Conservation (phyloP, 2,113 vertebrate species). For the Talpa occidentalis region DNA sequence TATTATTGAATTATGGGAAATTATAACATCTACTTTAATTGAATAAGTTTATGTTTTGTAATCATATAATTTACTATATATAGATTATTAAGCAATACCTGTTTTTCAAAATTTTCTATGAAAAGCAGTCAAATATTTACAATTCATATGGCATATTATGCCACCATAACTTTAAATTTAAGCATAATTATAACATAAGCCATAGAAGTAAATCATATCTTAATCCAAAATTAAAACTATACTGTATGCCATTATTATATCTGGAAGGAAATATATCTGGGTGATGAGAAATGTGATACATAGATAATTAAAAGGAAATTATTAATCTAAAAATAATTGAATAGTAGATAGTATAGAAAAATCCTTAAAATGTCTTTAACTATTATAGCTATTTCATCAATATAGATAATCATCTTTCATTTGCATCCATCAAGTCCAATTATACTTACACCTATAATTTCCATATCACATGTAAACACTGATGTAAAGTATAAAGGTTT, state of each 20-base stretch:
- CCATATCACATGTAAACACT: not conserved
- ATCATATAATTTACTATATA: not conserved
- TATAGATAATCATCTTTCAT: not conserved
- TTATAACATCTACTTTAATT: not conserved
- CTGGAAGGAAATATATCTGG: not conserved
- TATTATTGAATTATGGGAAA: not conserved
- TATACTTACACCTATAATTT: not conserved
- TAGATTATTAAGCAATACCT: not conserved
- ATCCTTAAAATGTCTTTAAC: not conserved
- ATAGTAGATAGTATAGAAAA: not conserved
- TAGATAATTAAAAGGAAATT: not conserved
- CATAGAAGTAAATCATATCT: not conserved
- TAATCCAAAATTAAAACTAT: not conserved
- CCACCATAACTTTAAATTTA: not conserved
- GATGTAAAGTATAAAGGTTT: not conserved
- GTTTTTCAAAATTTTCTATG: too few species aligned
- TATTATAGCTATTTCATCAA: not conserved
- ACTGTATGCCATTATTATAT: not conserved
- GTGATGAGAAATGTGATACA: not conserved
- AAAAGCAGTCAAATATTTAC: not conserved
- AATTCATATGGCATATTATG: not conserved
- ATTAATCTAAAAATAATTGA: constrained; percentile 27
- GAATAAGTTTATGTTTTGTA: not conserved
- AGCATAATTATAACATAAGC: not conserved
- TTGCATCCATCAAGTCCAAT: not conserved